Conservation (phyloP, 2,797 vertebrate genomes). For the Anguilla anguilla region DNA sequence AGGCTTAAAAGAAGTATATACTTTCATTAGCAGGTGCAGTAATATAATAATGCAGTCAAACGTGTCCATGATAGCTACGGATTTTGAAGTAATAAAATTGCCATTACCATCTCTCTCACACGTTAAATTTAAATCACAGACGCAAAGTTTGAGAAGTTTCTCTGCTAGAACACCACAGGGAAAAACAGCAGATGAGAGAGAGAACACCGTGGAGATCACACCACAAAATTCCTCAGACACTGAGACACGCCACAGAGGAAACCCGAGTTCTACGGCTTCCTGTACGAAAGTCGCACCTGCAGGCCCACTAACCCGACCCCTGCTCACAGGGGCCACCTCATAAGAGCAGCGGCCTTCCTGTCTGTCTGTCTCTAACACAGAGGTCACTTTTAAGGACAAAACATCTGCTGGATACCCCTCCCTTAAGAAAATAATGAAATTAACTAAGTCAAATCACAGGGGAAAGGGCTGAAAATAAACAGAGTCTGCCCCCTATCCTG, state of each 20-base stretch:
- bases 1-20: background rate
- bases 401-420: background rate
- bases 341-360: background rate
- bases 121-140: background rate
- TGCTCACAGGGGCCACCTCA: background rate
- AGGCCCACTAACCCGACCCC: background rate
- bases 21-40: background rate
- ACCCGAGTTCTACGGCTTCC: background rate
- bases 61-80: background rate
- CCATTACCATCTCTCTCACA: background rate
- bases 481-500: background rate
- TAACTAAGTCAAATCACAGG: background rate
- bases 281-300: background rate
- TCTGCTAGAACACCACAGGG: background rate
- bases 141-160: background rate
- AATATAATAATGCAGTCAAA: background rate
- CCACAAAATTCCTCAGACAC: background rate
- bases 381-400: background rate
- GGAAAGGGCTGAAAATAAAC: background rate
- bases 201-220: background rate
- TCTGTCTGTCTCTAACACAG: background rate
- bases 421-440: background rate
- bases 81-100: background rate
- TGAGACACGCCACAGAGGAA: background rate
- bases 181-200: background rate